These are phyloP conservation scores for Cheumatopsyche charites DNA, from an alignment of 1,140 invertebrate species.

Conservation along the genomic window DNA sequence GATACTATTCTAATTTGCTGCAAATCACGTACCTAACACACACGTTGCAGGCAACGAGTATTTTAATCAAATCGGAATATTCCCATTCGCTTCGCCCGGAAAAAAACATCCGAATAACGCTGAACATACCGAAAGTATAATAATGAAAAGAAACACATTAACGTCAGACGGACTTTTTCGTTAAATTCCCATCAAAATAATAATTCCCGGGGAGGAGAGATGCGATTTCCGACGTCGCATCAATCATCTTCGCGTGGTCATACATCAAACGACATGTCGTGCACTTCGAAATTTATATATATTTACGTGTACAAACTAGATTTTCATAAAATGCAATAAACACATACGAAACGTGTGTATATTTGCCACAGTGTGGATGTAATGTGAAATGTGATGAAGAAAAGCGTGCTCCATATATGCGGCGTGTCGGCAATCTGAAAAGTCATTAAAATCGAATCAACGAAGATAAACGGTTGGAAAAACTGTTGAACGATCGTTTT, in stretches of 20 bases:
- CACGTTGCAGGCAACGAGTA: too few species aligned
- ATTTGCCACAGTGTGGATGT: not conserved
- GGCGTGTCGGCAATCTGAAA: not conserved
- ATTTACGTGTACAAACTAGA: not conserved
- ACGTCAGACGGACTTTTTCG: not conserved
- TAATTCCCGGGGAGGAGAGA: not conserved
- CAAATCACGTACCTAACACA: too few species aligned
- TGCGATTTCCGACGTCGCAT: conserved; percentile 6
- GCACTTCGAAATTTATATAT: not conserved
- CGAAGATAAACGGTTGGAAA: not conserved
- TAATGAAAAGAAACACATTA: conserved; percentile 4
- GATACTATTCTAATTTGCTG: too few species aligned
- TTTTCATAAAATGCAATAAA: conserved; percentile 11
- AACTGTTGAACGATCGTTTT: too few species aligned
- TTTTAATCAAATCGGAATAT: conserved; percentile 20
- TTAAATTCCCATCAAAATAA: conserved; percentile 9
- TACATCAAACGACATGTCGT: conserved; percentile 27
- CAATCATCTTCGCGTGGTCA: conserved; percentile 25
- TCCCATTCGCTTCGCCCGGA: not conserved
- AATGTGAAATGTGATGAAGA: not conserved
- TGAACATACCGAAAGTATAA: too few species aligned
- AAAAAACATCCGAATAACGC: too few species aligned
- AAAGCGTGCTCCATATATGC: not conserved
- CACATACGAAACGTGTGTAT: not conserved
- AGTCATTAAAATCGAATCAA: conserved; percentile 10